A percentile compares a stretch with the other conserved stretches of the same genome.
phyloP scores from a whole-genome alignment of 1,140 invertebrate genomes.

The Oreohelix idahoensis region DNA sequence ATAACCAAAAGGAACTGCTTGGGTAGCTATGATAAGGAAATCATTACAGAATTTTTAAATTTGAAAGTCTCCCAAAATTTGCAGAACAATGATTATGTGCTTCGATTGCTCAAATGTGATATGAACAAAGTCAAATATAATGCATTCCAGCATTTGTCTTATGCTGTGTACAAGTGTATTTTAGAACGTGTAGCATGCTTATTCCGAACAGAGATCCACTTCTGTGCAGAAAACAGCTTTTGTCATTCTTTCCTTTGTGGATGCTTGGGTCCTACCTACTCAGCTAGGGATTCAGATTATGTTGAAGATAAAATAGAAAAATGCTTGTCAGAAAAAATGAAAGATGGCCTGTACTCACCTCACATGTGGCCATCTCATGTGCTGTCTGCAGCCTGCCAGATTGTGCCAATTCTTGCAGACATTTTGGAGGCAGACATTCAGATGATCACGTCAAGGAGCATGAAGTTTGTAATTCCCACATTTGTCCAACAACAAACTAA shows the following conservation, averaged over 20 bases:
- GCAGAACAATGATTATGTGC: slow-evolving; percentile 28
- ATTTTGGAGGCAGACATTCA: slow-evolving; percentile 23
- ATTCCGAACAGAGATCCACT: slow-evolving; percentile 30
- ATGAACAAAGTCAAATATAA: slow-evolving; percentile 7
- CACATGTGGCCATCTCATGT: slow-evolving; percentile 39
- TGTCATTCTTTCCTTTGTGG: slow-evolving; percentile 31
- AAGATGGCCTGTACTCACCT: slow-evolving; percentile 31
- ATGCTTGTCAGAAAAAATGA: slow-evolving; percentile 37
- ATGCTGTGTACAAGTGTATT: slow-evolving; percentile 22
- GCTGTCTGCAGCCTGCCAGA: slow-evolving; percentile 15
- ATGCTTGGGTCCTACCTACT: slow-evolving; percentile 7
- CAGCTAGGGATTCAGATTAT: background rate
- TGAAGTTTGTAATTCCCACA: slow-evolving; percentile 18
- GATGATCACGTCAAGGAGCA: slow-evolving; percentile 11
- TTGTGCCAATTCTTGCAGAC: slow-evolving; percentile 4
- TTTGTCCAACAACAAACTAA: background rate
- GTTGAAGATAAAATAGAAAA: slow-evolving; percentile 30
- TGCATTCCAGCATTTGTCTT: slow-evolving; percentile 2
- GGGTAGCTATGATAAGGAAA: background rate
- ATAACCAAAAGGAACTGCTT: background rate
- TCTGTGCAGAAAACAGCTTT: slow-evolving; percentile 24
- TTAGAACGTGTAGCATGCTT: slow-evolving; percentile 30
- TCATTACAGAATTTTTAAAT: slow-evolving; percentile 8
- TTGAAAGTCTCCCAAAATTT: slow-evolving; percentile 5
- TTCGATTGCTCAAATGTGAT: slow-evolving; percentile 1